These are phyloP conservation scores for Tetragnatha montana DNA, from an alignment of 2,888 invertebrate species.

Conservation along the genomic window DNA sequence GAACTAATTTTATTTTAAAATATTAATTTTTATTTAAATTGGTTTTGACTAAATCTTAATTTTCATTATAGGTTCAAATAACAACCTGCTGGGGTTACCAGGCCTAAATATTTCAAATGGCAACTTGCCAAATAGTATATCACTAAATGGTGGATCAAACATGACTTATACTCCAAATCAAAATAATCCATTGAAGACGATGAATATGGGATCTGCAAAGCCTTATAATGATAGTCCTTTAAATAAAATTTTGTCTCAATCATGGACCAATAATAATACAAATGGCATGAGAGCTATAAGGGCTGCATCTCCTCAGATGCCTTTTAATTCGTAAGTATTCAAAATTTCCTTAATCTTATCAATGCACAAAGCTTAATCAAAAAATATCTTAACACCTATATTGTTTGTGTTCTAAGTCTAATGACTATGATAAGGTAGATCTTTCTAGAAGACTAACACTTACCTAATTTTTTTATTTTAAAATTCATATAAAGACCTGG, in stretches of 20 bases:
- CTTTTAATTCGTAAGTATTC: constrained; percentile 64
- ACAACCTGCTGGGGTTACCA: constrained; percentile 51
- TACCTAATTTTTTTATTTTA: too few species aligned
- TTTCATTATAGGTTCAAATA: constrained; percentile 57
- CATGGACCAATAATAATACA: constrained; percentile 33
- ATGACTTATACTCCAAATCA: constrained; percentile 47
- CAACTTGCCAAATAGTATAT: constrained; percentile 45
- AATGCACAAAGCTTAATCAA: too few species aligned
- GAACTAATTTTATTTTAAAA: too few species aligned
- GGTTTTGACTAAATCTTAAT: neutral
- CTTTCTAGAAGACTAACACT: too few species aligned
- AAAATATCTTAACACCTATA: too few species aligned
- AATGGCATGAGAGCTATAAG: constrained; percentile 72
- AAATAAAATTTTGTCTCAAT: constrained; percentile 63
- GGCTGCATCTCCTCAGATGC: constrained; percentile 70
- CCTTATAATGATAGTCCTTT: constrained; percentile 52
- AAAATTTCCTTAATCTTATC: neutral
- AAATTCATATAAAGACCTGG: too few species aligned
- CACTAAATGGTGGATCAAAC: constrained; percentile 42
- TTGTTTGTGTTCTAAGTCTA: too few species aligned
- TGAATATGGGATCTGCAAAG: constrained; percentile 43
- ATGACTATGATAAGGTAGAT: too few species aligned
- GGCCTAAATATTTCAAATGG: constrained; percentile 55
- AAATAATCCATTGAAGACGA: constrained; percentile 50
- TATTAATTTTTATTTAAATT: neutral